A percentile compares a stretch with the other conserved stretches of the same genome.
phyloP scores from a whole-genome alignment of 2,797 vertebrate genomes.

The Botia kubotai region DNA sequence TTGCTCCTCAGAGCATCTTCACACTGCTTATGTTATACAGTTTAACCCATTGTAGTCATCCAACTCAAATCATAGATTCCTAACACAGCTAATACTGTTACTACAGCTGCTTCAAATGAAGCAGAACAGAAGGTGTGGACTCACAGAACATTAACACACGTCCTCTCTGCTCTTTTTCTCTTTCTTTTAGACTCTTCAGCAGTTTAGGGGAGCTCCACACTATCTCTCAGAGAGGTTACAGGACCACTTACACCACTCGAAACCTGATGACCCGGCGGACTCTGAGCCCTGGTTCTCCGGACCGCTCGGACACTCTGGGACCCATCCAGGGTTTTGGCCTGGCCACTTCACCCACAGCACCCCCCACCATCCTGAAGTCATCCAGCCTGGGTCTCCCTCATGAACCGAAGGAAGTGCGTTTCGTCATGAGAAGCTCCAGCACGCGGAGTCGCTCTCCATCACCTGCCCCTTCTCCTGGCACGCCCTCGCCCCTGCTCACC shows the following conservation, averaged over 20 bases:
- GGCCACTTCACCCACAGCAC: conserved; percentile 79
- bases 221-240: conserved; percentile 96
- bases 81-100: conserved; percentile 39
- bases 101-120: background rate
- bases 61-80: conserved; percentile 36
- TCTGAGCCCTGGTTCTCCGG: conserved; percentile 90
- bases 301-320: conserved; percentile 90
- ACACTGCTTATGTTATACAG: conserved; percentile 25
- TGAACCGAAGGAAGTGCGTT: conserved; percentile 97
- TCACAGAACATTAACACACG: conserved; percentile 14
- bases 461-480: conserved; percentile 84
- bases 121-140: conserved; percentile 23
- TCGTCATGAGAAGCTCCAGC: conserved; percentile 96
- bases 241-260: conserved; percentile 93
- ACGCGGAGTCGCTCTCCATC: conserved; percentile 94
- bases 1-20: conserved; percentile 26
- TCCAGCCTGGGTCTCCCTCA: conserved; percentile 97
- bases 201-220: conserved; percentile 98
- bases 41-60: conserved; percentile 49
- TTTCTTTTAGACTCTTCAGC: conserved; percentile 95
- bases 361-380: conserved; percentile 97
- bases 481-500: conserved; percentile 86
- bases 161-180: conserved; percentile 23
- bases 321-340: conserved; percentile 87
- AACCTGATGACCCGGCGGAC: conserved; percentile 92